These are phyloP conservation scores for Tiphia femorata DNA, from an alignment of 2,888 invertebrate genomes.

Conservation along the genomic window DNA sequence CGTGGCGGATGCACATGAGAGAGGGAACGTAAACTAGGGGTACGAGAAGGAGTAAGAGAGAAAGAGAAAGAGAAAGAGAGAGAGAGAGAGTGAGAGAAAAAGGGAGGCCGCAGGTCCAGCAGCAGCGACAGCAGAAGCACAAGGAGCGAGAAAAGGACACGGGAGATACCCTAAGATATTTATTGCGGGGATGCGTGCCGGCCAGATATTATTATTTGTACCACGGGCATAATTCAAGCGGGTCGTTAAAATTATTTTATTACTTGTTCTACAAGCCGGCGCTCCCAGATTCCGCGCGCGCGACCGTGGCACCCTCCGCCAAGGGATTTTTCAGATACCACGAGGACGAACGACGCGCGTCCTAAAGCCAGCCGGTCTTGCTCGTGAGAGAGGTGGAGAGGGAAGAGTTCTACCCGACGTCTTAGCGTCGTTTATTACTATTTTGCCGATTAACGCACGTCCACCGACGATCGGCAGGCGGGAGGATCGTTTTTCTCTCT, in stretches of 20 bases:
- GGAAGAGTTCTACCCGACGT: too few species aligned
- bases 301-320: slow-evolving; percentile 10
- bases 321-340: background rate
- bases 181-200: slow-evolving; percentile 62
- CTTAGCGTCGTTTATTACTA: too few species aligned
- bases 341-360: too few species aligned
- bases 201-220: slow-evolving; percentile 63
- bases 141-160: slow-evolving; percentile 17
- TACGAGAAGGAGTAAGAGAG: background rate
- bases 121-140: slow-evolving; percentile 7
- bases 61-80: background rate
- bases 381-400: too few species aligned
- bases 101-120: slow-evolving; percentile 21
- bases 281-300: slow-evolving; percentile 43
- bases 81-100: background rate
- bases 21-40: background rate
- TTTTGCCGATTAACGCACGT: too few species aligned
- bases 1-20: too few species aligned
- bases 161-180: slow-evolving; percentile 51
- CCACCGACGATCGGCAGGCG: too few species aligned
- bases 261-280: slow-evolving; percentile 57
- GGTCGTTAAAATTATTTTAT: slow-evolving; percentile 67
- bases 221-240: slow-evolving; percentile 63
- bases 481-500: too few species aligned
- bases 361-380: too few species aligned